phyloP scores from a whole-genome alignment of 1,140 invertebrate species.

The Zaprionus taronus region DNA sequence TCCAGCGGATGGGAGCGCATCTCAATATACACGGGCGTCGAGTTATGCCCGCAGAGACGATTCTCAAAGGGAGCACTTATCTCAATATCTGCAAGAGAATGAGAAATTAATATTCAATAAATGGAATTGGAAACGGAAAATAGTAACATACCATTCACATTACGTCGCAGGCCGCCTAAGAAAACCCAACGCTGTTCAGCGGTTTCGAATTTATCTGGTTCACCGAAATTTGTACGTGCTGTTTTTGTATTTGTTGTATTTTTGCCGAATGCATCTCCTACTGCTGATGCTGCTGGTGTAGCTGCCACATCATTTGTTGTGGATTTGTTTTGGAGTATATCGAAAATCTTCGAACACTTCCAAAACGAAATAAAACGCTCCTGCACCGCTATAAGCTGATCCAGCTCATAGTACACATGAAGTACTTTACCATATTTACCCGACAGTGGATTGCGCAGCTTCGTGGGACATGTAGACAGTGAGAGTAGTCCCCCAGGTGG shows the following conservation, averaged over 20 bases:
- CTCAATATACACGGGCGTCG: conserved; percentile 77
- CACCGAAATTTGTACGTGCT: background rate
- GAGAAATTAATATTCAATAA: background rate
- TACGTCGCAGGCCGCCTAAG: conserved; percentile 50
- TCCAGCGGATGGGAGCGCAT: conserved; percentile 67
- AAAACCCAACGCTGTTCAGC: conserved; percentile 48
- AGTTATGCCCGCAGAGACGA: conserved; percentile 75
- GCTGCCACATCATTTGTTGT: background rate
- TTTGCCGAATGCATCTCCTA: background rate
- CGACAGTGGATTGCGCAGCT: conserved; percentile 66
- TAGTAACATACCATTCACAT: conserved; percentile 42
- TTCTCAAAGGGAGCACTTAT: conserved; percentile 59
- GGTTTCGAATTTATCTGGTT: conserved; percentile 18
- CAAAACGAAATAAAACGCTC: conserved; percentile 72
- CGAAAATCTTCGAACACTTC: conserved; percentile 77
- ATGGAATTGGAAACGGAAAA: background rate
- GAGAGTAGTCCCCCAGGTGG: conserved; percentile 50
- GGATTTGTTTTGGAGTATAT: conserved; percentile 49
- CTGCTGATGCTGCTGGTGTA: background rate
- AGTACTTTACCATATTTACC: conserved; percentile 64
- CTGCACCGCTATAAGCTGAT: conserved; percentile 76
- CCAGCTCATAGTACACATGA: conserved; percentile 76
- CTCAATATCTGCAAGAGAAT: conserved; percentile 56
- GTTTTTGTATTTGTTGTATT: conserved; percentile 2
- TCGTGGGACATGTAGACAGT: conserved; percentile 31